These are phyloP conservation scores for Priocnemis perturbator DNA, from an alignment of 2,888 invertebrate genomes.

Conservation along the genomic window DNA sequence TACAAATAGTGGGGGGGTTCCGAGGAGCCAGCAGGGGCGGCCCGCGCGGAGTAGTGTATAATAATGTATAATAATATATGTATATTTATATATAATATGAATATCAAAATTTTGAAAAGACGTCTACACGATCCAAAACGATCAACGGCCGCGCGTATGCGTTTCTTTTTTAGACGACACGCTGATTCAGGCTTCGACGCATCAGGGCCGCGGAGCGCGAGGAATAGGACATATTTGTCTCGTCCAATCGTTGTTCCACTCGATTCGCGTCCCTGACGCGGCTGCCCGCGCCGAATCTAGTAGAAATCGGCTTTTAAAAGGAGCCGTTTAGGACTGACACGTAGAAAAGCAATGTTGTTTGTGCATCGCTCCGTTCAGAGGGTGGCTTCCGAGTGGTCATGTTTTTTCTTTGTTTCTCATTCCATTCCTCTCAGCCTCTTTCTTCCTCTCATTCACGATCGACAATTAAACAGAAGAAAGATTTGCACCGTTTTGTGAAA, in stretches of 20 bases:
- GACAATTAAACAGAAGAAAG: constrained; percentile 7
- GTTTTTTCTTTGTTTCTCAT: constrained; percentile 11
- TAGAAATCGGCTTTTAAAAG: constrained; percentile 6
- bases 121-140: constrained; percentile 36
- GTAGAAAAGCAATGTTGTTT: constrained; percentile 11
- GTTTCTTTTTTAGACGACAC: constrained; percentile 5
- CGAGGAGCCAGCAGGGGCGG: constrained; percentile 23
- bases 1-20: constrained; percentile 40
- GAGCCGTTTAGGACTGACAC: constrained; percentile 10
- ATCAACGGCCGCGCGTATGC: constrained; percentile 1
- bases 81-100: constrained; percentile 33
- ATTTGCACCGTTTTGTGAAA: too few relatives aligned
- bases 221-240: neutral
- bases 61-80: constrained; percentile 27
- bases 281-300: neutral
- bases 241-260: neutral
- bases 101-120: constrained; percentile 58
- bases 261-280: neutral
- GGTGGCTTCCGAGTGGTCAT: constrained; percentile 3
- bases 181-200: constrained; percentile 3
- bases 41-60: constrained; percentile 39
- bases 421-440: constrained; percentile 20
- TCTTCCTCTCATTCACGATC: neutral
- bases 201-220: constrained; percentile 13
- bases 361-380: constrained; percentile 5